phyloP scores from a whole-genome alignment of 2,113 vertebrate genomes.

The Pantherophis guttatus region DNA sequence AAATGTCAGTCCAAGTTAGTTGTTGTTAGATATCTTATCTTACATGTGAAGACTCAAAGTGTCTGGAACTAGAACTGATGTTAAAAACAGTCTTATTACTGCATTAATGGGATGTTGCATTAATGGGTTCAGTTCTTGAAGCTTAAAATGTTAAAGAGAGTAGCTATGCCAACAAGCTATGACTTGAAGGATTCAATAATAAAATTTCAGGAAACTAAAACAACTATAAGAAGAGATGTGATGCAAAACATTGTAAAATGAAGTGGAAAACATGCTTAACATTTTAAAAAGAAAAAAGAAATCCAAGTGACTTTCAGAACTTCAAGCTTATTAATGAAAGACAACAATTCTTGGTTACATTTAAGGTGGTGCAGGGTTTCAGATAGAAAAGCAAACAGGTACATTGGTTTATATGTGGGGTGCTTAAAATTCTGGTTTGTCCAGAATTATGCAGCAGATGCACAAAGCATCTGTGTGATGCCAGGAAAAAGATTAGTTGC shows the following conservation, averaged over 20 bases:
- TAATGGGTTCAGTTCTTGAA: neutral
- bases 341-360: neutral
- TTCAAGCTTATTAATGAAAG: neutral
- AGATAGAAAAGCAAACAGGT: neutral
- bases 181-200: neutral
- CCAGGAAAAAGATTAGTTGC: neutral
- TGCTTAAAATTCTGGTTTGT: neutral
- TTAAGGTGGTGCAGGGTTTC: neutral
- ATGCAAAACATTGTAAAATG: neutral
- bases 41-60: neutral
- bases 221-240: neutral
- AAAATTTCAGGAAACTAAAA: neutral
- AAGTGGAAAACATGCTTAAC: neutral
- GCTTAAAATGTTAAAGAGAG: neutral
- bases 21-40: neutral
- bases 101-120: neutral
- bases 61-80: neutral
- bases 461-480: neutral
- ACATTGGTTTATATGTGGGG: neutral
- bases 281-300: neutral
- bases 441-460: neutral
- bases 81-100: neutral
- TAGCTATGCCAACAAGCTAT: neutral
- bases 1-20: neutral
- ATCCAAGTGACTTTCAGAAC: neutral